Conservation (phyloP, 2,113 vertebrate species). For the Hemichromis elongatus region DNA sequence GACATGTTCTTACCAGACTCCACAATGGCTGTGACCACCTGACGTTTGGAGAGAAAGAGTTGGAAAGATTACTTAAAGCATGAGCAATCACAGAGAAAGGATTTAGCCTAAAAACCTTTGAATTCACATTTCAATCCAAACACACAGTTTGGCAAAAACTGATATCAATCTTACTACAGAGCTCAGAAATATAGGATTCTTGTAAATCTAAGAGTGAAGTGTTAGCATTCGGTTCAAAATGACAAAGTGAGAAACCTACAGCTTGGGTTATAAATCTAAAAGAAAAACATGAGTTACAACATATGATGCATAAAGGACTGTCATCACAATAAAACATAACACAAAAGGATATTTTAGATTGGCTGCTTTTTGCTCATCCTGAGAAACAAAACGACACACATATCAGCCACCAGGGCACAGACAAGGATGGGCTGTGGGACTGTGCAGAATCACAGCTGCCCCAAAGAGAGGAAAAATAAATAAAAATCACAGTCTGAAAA, state of each 20-base stretch:
- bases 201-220: neutral
- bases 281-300: neutral
- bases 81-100: accelerated
- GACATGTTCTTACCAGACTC: slow-evolving; percentile 89
- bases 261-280: neutral
- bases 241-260: neutral
- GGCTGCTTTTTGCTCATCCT: no score
- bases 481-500: neutral
- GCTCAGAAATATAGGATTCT: neutral
- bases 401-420: neutral
- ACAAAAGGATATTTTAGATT: neutral
- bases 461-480: neutral
- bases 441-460: neutral
- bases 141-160: neutral
- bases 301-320: neutral
- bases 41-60: neutral
- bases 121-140: neutral
- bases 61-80: neutral
- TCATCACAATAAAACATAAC: neutral
- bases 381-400: neutral
- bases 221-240: neutral
- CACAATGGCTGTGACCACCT: slow-evolving; percentile 86
- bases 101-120: neutral
- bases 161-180: neutral
- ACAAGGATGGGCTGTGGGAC: neutral